Evolutionary conservation across 2,888 invertebrate species (phyloP).

Genomic region (Lasius platythorax): DNA sequence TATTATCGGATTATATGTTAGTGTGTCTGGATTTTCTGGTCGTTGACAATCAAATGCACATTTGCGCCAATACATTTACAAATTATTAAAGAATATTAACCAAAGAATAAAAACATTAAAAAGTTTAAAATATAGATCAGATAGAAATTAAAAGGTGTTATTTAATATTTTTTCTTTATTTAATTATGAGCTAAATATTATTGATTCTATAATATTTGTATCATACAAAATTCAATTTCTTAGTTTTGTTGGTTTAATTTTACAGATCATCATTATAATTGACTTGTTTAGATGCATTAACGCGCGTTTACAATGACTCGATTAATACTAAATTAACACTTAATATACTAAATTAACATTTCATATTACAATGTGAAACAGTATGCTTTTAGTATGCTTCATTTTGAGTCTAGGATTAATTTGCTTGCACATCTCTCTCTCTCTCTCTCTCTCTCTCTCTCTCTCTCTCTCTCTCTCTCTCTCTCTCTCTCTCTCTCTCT

Average conservation of each 20-base stretch:
- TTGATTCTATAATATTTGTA: not conserved
- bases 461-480: not conserved
- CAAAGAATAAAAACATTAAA: not conserved
- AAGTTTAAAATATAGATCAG: not conserved
- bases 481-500: not conserved
- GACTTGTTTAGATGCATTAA: not conserved
- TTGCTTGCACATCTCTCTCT: not conserved
- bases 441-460: not conserved
- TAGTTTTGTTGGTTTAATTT: not conserved
- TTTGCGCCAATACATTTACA: not conserved
- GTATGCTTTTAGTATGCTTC: not conserved
- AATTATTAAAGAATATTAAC: not conserved
- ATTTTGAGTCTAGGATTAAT: not conserved
- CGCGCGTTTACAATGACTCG: not conserved
- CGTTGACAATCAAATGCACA: not conserved
- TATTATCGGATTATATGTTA: not conserved
- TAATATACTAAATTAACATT: not conserved
- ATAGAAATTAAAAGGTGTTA: not conserved
- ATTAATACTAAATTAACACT: not conserved
- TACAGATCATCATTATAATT: constrained; percentile 8
- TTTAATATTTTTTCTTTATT: not conserved
- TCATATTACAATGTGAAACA: not conserved
- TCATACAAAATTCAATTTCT: not conserved
- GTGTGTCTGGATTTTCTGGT: not conserved
- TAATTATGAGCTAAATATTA: not conserved